Evolutionary conservation across 2,113 vertebrate species (phyloP), one percentile per base, ranked within the genome.

Genomic region (Gallinago media): DNA sequence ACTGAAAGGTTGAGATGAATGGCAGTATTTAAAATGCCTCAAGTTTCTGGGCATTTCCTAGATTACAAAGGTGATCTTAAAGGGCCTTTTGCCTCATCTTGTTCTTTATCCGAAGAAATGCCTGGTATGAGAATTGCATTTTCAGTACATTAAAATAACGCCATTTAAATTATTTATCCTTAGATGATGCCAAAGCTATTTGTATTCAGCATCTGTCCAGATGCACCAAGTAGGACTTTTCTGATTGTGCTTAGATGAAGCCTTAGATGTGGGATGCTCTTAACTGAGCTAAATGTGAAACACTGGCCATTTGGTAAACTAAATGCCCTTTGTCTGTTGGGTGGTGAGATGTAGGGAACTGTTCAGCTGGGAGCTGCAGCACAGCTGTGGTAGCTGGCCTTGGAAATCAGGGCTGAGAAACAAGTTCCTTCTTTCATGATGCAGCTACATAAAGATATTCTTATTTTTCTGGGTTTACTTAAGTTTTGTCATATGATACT

Each of bases 371-470:
- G 75, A 90, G 82, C 85, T 90, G 67, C 68, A 58, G 73, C 61
- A 58, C 86, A 94, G 95, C 94, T 95, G 91, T 94, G 76, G 61
- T 62, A 21, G 71, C 61, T 89, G 72, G 50, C 86, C 72, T 88
- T 54, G 61, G 68, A 71, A 84, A 63, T 58, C 4, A 34, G 44
- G 32, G 47, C 86, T 77, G 56, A 67, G 68, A 58, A 94, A 94
- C 89, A 95, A 97, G 44, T 91, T 86, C 65, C 47, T 95, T 67
- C 76, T 96, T 96, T 95, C 61, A 75, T 77, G 38, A 23, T 19
- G 32, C 55, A 74, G 42, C 46, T 67, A 59, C 44, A 63, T 74
- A 46, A 85, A 95, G 67, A 86, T 84, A 88, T 54, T 89, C 36
- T 88, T 78, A 47, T 93, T 86, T 88, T 91, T 67, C 38, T 75